phyloP scores from a whole-genome alignment of 2,113 vertebrate species.

The Austrofundulus limnaeus region DNA sequence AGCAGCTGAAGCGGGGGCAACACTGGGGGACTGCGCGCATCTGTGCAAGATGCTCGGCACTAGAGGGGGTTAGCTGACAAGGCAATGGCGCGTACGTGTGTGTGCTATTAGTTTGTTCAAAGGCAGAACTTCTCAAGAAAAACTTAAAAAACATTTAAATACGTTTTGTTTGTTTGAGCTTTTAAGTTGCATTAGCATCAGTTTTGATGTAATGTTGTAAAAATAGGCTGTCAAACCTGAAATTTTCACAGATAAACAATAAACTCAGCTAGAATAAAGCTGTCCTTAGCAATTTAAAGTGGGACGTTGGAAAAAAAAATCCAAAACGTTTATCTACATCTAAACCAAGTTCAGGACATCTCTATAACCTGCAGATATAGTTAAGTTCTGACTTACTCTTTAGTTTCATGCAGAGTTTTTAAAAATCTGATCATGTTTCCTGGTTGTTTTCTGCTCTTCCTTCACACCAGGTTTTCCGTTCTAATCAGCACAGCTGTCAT shows the following conservation, averaged over 20 bases:
- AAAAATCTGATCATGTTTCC: no score
- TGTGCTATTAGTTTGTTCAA: slow-evolving; percentile 36
- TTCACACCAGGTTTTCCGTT: background rate
- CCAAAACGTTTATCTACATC: no score
- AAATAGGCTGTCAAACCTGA: background rate
- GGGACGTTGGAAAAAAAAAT: background rate
- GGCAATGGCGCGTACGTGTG: slow-evolving; percentile 60
- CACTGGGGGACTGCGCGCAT: slow-evolving; percentile 58
- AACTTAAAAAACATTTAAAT: background rate
- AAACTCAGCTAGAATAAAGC: background rate
- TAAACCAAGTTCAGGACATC: background rate
- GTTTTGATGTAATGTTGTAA: background rate
- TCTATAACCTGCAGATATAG: no score
- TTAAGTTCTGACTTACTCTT: no score
- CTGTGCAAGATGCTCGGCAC: slow-evolving; percentile 78
- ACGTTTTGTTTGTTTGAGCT: background rate
- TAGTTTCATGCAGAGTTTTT: no score
- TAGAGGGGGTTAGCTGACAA: slow-evolving; percentile 90
- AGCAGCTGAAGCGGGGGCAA: slow-evolving; percentile 46
- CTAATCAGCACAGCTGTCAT: background rate
- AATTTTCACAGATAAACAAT: background rate
- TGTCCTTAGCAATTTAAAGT: background rate
- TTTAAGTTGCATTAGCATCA: no score
- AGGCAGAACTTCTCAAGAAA: slow-evolving; percentile 28
- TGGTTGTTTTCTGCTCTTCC: no score